Evolutionary conservation across 2,888 invertebrate genomes (phyloP).

Genomic region (Brachylomia viminalis): DNA sequence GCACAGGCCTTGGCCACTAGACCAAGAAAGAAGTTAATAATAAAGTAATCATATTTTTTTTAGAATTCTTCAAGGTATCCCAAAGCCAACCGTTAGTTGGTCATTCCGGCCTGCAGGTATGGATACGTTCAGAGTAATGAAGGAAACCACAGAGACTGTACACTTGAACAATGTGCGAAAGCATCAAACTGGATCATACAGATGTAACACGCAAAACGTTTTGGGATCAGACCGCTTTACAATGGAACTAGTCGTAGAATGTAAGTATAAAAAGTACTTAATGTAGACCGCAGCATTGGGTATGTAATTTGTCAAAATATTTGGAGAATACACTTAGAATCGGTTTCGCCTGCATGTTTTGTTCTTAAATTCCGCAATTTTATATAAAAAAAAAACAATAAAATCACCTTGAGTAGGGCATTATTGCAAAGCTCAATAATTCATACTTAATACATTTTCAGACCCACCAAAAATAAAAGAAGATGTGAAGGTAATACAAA

Average conservation of each 20-base stretch:
- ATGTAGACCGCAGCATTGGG: too few relatives aligned
- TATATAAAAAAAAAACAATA: background rate
- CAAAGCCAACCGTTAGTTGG: conserved; percentile 73
- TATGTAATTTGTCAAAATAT: background rate
- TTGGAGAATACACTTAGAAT: background rate
- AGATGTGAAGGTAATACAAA: conserved; percentile 25
- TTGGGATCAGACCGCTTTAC: conserved; percentile 68
- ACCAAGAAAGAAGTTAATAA: background rate
- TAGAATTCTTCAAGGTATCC: conserved; percentile 69
- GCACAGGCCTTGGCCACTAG: background rate
- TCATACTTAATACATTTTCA: conserved; percentile 52
- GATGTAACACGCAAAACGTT: conserved; percentile 71
- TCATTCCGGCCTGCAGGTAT: conserved; percentile 45
- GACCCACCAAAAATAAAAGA: conserved; percentile 71
- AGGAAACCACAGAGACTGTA: conserved; percentile 51
- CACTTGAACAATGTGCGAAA: conserved; percentile 50
- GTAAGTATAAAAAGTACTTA: conserved; percentile 65
- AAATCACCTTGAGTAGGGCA: background rate
- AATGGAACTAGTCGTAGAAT: conserved; percentile 70
- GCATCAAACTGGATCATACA: conserved; percentile 67
- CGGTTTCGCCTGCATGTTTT: background rate
- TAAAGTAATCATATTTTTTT: conserved; percentile 14
- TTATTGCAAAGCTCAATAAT: background rate
- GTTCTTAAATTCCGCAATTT: background rate
- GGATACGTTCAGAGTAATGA: conserved; percentile 31